phyloP scores from a whole-genome alignment of 2,888 invertebrate genomes.

The Ecliptopera silaceata region DNA sequence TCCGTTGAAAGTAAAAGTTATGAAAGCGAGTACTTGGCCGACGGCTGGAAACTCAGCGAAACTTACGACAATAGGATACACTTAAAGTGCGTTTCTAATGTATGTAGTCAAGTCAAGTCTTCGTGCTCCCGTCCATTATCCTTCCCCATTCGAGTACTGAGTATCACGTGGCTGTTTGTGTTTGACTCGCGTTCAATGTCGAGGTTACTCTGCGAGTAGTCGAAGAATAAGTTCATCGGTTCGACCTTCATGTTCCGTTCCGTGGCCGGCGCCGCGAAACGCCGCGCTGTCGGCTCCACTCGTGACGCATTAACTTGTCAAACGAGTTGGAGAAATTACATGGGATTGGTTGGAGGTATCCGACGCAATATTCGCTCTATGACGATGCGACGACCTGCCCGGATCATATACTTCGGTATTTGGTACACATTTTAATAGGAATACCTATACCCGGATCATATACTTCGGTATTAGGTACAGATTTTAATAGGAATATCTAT shows the following conservation, averaged over 20 bases:
- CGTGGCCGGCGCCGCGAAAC: constrained; percentile 2
- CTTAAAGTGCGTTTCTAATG: neutral
- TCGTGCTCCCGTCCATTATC: neutral
- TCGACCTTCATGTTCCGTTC: constrained; percentile 21
- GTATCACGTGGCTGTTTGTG: neutral
- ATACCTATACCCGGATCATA: no score
- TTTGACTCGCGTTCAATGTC: constrained; percentile 19
- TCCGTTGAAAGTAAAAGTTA: constrained; percentile 3
- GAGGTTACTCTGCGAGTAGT: constrained; percentile 11
- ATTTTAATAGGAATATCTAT: no score
- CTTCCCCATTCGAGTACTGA: neutral
- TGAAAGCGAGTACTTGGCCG: neutral
- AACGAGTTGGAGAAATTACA: constrained; percentile 8
- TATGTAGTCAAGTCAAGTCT: neutral
- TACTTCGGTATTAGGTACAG: no score
- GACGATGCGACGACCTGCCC: neutral
- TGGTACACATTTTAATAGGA: no score
- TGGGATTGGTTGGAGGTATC: neutral
- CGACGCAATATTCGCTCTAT: constrained; percentile 2
- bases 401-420: no score
- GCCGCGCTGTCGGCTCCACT: neutral
- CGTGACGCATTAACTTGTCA: constrained; percentile 21
- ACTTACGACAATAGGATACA: neutral
- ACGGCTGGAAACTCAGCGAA: neutral
- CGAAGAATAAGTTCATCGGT: constrained; percentile 11